Conservation (phyloP, 2,113 vertebrate species). For the Menura novaehollandiae region DNA sequence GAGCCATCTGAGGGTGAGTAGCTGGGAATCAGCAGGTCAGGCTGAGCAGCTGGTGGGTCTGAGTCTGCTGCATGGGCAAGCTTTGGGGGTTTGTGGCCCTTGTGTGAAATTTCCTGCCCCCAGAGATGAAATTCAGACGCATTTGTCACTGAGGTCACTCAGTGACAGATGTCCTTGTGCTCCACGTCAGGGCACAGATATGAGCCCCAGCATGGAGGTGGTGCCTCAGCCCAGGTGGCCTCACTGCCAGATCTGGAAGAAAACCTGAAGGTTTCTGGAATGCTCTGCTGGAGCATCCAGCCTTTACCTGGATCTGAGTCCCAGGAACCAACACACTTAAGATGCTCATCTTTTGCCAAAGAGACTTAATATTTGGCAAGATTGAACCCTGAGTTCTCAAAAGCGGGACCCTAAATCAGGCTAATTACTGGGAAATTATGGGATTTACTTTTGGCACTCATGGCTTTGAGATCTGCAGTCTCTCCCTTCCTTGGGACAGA, state of each 20-base stretch:
- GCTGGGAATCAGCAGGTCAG: neutral
- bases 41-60: neutral
- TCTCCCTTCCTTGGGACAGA: neutral
- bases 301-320: neutral
- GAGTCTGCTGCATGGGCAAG: neutral
- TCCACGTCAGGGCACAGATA: neutral
- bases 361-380: neutral
- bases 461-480: neutral
- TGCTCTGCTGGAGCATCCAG: neutral
- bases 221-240: neutral
- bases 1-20: neutral
- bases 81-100: neutral
- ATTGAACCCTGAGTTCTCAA: neutral
- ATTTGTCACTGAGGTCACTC: neutral
- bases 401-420: neutral
- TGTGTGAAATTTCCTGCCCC: neutral
- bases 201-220: neutral
- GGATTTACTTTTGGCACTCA: neutral
- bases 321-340: neutral
- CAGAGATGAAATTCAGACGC: neutral
- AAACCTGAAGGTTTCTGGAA: neutral
- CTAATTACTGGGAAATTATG: neutral
- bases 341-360: neutral
- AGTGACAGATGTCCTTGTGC: no score
- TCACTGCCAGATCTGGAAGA: neutral